Evolutionary conservation across 2,888 invertebrate species (phyloP).

Genomic region (Amphipoea lucens): DNA sequence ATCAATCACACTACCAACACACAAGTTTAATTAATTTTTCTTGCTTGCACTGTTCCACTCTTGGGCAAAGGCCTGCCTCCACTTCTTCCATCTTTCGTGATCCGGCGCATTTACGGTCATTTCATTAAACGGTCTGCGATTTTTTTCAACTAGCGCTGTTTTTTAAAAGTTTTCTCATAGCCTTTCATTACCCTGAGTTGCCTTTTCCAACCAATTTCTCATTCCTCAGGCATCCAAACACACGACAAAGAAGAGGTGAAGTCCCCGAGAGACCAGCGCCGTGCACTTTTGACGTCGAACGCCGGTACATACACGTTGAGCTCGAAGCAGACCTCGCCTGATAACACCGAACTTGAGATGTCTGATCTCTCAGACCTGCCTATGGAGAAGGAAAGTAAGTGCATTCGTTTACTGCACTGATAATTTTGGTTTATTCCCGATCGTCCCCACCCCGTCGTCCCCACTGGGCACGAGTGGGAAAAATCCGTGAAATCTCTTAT

Average conservation of each 20-base stretch:
- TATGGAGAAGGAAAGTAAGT: constrained; percentile 75
- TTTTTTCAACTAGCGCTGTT: neutral
- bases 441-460: no score
- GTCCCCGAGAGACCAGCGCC: neutral
- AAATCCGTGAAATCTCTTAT: no score
- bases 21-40: neutral
- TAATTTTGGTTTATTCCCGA: neutral
- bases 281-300: neutral
- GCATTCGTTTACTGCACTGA: neutral
- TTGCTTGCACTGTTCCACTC: neutral
- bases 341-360: constrained; percentile 82
- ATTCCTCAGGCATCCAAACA: constrained; percentile 9
- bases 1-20: neutral
- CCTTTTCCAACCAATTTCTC: neutral
- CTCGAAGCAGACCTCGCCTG: constrained; percentile 62
- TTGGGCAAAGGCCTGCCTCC: neutral
- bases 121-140: neutral
- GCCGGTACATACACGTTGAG: constrained; percentile 35
- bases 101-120: neutral
- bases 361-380: constrained; percentile 81
- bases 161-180: neutral
- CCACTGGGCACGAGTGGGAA: no score
- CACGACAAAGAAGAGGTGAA: neutral
- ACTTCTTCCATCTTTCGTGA: neutral
- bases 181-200: no score